Evolutionary conservation across 1,140 invertebrate genomes (phyloP).

Genomic region (Mactra quadrangularis): DNA sequence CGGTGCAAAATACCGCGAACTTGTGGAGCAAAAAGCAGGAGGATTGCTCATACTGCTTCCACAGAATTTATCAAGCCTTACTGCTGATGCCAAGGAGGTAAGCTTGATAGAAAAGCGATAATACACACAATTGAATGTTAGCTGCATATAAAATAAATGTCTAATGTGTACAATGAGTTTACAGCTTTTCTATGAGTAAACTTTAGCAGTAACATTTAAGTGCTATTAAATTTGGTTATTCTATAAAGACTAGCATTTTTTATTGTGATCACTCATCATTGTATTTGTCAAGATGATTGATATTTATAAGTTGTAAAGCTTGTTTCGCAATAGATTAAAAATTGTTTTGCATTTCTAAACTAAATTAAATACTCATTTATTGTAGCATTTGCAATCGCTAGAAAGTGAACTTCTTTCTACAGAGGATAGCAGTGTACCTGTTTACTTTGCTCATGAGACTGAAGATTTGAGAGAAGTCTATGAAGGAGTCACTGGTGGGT

Average conservation of each 20-base stretch:
- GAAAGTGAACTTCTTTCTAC: slow-evolving; percentile 91
- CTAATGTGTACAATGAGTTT: too few species aligned
- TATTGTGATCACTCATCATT: too few species aligned
- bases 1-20: slow-evolving; percentile 89
- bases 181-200: too few species aligned
- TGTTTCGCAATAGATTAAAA: too few species aligned
- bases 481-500: slow-evolving; percentile 87
- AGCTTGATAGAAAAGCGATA: slow-evolving; percentile 25
- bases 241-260: too few species aligned
- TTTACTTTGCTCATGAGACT: slow-evolving; percentile 93
- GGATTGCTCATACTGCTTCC: slow-evolving; percentile 94
- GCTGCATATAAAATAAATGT: too few species aligned
- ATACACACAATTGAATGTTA: background rate
- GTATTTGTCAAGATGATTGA: too few species aligned
- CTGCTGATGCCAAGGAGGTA: slow-evolving; percentile 89
- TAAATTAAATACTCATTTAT: too few species aligned
- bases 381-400: slow-evolving; percentile 89
- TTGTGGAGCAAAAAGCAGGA: slow-evolving; percentile 91
- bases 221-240: too few species aligned
- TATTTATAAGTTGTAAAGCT: too few species aligned
- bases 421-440: slow-evolving; percentile 92
- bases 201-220: too few species aligned
- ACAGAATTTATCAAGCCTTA: slow-evolving; percentile 88
- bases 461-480: slow-evolving; percentile 90
- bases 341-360: too few species aligned